phyloP scores from a whole-genome alignment of 2,888 invertebrate genomes.

The Chrysomela aeneicollis region DNA sequence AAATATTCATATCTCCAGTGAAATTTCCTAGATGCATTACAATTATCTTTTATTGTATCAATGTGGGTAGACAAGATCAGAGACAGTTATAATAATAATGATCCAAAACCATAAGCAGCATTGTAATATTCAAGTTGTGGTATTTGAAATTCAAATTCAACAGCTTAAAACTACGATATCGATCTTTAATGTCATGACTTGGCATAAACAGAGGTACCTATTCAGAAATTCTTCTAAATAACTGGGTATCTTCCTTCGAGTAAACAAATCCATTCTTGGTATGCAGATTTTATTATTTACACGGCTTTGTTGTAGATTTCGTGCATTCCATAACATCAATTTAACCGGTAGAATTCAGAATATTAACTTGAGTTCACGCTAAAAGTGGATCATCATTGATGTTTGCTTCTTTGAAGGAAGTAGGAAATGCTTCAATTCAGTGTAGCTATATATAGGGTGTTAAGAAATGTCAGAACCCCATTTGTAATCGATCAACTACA shows the following conservation, averaged over 20 bases:
- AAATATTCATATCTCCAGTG: constrained; percentile 25
- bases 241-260: constrained; percentile 42
- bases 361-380: not conserved
- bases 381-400: not conserved
- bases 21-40: constrained; percentile 33
- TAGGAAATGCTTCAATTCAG: too few relatives aligned
- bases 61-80: constrained; percentile 32
- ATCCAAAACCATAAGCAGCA: constrained; percentile 38
- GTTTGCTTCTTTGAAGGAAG: not conserved
- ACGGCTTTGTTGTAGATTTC: constrained; percentile 26
- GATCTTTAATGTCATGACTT: constrained; percentile 50
- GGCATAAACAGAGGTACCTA: constrained; percentile 41
- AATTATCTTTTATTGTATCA: constrained; percentile 38
- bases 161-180: constrained; percentile 49
- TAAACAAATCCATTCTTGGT: constrained; percentile 45
- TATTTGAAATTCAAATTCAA: constrained; percentile 50
- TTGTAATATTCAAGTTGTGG: constrained; percentile 39
- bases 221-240: constrained; percentile 48
- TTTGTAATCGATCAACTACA: too few relatives aligned
- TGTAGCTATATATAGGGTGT: too few relatives aligned
- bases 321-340: constrained; percentile 1
- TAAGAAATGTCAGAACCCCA: too few relatives aligned
- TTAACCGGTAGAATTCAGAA: not conserved
- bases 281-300: constrained; percentile 41
- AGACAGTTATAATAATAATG: constrained; percentile 38